These are phyloP conservation scores for Phrynocephalus versicolor DNA, from an alignment of 2,113 vertebrate genomes.

Conservation along the genomic window DNA sequence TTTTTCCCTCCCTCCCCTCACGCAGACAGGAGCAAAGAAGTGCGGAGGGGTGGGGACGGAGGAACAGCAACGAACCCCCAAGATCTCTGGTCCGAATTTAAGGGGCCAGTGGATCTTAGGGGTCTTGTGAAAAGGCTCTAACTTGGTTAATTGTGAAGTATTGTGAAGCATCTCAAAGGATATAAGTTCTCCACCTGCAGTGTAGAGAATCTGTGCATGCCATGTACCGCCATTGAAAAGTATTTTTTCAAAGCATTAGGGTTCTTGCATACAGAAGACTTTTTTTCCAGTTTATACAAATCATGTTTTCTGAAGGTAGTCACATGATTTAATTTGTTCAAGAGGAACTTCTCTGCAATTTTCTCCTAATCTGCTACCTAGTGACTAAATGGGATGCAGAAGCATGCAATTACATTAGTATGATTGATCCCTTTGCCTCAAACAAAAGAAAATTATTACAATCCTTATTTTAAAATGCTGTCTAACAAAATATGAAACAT, in stretches of 20 bases:
- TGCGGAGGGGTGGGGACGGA: too few species aligned
- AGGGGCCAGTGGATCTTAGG: too few species aligned
- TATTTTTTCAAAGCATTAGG: not conserved
- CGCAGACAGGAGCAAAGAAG: too few species aligned
- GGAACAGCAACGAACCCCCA: too few species aligned
- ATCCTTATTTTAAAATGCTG: slow-evolving; percentile 25
- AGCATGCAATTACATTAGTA: not conserved
- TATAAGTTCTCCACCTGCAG: too few species aligned
- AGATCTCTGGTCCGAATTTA: too few species aligned
- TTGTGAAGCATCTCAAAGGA: too few species aligned
- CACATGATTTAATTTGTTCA: not conserved
- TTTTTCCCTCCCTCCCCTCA: too few species aligned
- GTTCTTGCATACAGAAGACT: not conserved
- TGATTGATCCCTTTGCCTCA: not conserved
- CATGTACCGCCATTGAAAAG: not conserved
- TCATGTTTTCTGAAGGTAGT: slow-evolving; percentile 10
- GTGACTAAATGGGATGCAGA: not conserved
- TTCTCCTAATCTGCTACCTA: slow-evolving; percentile 9
- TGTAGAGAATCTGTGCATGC: not conserved
- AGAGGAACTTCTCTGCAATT: not conserved
- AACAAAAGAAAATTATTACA: slow-evolving; percentile 9
- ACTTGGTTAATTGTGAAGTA: too few species aligned
- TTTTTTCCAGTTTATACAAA: not conserved
- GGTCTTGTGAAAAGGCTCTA: too few species aligned
- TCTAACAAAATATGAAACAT: slow-evolving; percentile 27